These are phyloP conservation scores for Cyphomyrus plagiostoma DNA, from an alignment of 2,113 vertebrate genomes.

Conservation along the genomic window DNA sequence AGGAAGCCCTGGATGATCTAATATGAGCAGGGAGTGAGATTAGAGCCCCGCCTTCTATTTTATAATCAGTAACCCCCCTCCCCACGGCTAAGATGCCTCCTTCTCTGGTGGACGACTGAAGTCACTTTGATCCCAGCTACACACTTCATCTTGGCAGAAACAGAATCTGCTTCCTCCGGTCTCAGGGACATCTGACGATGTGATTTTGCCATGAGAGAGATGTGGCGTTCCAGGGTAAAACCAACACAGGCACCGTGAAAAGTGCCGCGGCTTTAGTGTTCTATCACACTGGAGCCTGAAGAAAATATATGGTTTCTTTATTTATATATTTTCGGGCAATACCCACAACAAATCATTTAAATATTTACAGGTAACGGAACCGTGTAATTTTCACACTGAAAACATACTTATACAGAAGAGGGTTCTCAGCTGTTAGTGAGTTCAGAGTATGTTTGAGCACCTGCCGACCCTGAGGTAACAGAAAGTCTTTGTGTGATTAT, in stretches of 20 bases:
- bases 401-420: not conserved
- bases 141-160: not conserved
- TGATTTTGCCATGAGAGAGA: not conserved
- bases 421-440: not conserved
- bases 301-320: not conserved
- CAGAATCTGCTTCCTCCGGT: not conserved
- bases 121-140: not conserved
- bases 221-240: not conserved
- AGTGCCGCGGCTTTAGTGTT: not conserved
- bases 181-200: not conserved
- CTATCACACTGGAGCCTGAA: not conserved
- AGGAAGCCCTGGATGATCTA: constrained; percentile 75
- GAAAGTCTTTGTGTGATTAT: not conserved
- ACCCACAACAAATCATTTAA: not conserved
- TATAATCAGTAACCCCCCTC: not conserved
- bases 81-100: not conserved
- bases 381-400: not conserved
- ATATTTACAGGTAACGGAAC: not conserved
- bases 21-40: not conserved
- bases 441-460: not conserved
- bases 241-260: not conserved
- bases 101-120: not conserved
- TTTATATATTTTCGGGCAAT: not conserved
- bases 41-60: not conserved
- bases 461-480: not conserved